phyloP scores from a whole-genome alignment of 2,797 vertebrate species.

The Streptopelia turtur region DNA sequence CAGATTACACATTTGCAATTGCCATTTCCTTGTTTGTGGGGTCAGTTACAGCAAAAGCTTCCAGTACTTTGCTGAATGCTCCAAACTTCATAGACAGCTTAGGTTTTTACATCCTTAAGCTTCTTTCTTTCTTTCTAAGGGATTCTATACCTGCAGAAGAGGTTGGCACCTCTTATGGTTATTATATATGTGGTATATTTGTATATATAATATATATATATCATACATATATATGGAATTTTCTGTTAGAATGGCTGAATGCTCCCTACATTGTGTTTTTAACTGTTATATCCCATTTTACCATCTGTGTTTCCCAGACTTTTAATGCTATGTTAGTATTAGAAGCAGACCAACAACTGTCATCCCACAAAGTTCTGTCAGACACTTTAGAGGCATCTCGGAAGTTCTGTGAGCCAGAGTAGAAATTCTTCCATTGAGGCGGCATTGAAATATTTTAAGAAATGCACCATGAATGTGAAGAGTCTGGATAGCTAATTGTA shows the following conservation, averaged over 20 bases:
- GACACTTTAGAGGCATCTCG: background rate
- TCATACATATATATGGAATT: background rate
- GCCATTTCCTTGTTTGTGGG: background rate
- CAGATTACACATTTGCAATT: background rate
- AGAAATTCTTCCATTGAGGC: background rate
- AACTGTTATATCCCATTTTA: background rate
- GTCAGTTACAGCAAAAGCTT: background rate
- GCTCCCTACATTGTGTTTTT: background rate
- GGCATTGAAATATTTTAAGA: background rate
- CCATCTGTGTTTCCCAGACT: background rate
- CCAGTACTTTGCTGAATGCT: background rate
- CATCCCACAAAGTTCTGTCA: background rate
- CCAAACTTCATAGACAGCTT: background rate
- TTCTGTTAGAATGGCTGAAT: background rate
- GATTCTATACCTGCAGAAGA: background rate
- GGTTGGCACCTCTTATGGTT: background rate
- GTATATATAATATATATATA: too few relatives aligned
- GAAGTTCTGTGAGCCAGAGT: background rate
- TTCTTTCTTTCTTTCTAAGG: background rate
- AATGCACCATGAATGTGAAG: background rate
- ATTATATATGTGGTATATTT: too few relatives aligned
- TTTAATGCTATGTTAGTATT: background rate
- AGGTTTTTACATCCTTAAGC: background rate
- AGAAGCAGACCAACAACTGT: background rate
- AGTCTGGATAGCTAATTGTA: background rate